Base-by-base conservation (phyloP, 2,113 vertebrate genomes). In the Mobula birostris region DNA sequence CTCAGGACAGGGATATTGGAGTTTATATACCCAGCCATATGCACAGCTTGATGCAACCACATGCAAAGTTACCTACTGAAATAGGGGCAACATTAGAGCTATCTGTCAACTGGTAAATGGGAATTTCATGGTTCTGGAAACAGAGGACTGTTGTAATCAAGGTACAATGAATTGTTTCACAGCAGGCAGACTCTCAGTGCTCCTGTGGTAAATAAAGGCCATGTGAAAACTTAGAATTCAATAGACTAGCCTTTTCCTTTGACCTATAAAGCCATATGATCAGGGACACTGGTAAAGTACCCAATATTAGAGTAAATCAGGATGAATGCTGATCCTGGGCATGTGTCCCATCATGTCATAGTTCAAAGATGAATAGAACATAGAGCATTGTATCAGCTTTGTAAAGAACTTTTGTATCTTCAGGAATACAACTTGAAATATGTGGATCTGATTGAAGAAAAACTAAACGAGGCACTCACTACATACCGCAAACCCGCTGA, bases 361-460 rank as follows among this genome's bases (percentile, higher is more conserved):
- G 24, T 61, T 56, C 83, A 87, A 58, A 56, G 56, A 63, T 87
- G 29, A 90, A 32, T 66, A 66, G 83, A 32, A n/a, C n/a, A 68
- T n/a, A 66, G 58, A n/a, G 58, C 27, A 14, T 27, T 63, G 83
- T 27, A 5, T 66, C 85, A 90, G 2, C 29, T 32, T 36, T 79
- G 77, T 79, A 79, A 79, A 56, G 7, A 56, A 6, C 27, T 7
- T 93, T 36, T 74, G 2, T 17, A 78, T 95, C 79, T 94, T 95
- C 94, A 99, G 99, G 99, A 99, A 95, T 99, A 99, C 95, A 99
- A 99, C 96, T 97, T 98, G 94, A 99, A 99, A 95, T 99, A 99
- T 12, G 99, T 99, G 95, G 98, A 99, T 94, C 94, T 99, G 95
- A 98, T 99, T 95, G 99, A 99, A 95, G 99, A 99, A 95, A 98